Conservation (phyloP, 2,797 vertebrate species). For the Sciurus vulgaris region DNA sequence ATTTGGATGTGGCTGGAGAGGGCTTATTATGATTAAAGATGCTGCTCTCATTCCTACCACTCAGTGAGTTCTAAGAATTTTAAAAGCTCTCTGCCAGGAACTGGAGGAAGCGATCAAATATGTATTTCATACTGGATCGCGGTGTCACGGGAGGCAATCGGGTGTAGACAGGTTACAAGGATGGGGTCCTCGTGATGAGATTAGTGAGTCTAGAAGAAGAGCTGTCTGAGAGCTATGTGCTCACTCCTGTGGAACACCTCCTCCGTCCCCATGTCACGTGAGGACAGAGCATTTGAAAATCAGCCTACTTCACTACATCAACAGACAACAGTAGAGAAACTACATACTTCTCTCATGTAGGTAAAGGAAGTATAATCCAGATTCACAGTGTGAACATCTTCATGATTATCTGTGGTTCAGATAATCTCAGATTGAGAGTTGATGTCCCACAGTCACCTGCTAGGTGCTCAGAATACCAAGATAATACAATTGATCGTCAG, state of each 20-base stretch:
- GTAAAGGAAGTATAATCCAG: not conserved
- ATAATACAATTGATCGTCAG: not conserved
- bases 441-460: not conserved
- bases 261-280: too few species aligned
- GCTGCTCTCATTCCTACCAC: not conserved
- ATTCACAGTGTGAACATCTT: not conserved
- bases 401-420: not conserved
- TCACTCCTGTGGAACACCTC: too few species aligned
- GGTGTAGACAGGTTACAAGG: not conserved
- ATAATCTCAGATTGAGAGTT: not conserved
- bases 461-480: not conserved
- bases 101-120: not conserved
- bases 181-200: not conserved
- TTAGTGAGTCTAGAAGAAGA: not conserved
- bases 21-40: not conserved
- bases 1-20: not conserved
- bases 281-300: not conserved
- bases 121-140: not conserved
- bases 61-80: not conserved
- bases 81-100: not conserved
- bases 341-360: not conserved
- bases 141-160: not conserved
- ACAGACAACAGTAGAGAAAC: not conserved
- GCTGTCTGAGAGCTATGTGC: not conserved
- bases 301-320: not conserved